These are phyloP conservation scores for Leucophenga montana DNA, from an alignment of 2,888 invertebrate genomes.

Conservation along the genomic window DNA sequence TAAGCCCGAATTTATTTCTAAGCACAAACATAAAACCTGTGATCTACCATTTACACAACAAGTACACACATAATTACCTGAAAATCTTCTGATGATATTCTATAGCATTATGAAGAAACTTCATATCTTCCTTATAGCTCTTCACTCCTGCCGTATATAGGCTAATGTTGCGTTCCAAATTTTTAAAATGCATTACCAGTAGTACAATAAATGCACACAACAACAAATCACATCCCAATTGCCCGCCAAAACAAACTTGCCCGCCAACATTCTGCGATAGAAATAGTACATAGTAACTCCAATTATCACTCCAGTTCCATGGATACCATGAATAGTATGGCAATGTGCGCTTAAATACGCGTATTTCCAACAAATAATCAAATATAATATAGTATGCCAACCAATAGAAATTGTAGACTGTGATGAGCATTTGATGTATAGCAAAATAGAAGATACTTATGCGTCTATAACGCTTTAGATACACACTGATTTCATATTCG, in stretches of 20 bases:
- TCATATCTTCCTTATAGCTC: constrained; percentile 36
- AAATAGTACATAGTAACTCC: constrained; percentile 58
- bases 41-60: no score
- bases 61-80: no score
- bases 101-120: constrained; percentile 41
- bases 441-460: constrained; percentile 56
- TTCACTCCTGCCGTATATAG: no score
- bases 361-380: constrained; percentile 49
- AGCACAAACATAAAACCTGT: constrained; percentile 5
- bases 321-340: constrained; percentile 64
- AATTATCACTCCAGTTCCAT: constrained; percentile 59
- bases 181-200: constrained; percentile 68
- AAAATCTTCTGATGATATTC: constrained; percentile 58
- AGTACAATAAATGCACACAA: constrained; percentile 63
- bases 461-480: constrained; percentile 44
- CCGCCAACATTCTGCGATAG: constrained; percentile 57
- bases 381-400: constrained; percentile 55
- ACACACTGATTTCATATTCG: constrained; percentile 35
- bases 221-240: constrained; percentile 64
- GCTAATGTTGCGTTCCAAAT: constrained; percentile 38
- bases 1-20: constrained; percentile 4
- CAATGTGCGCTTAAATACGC: constrained; percentile 48
- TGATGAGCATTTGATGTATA: constrained; percentile 59
- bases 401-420: constrained; percentile 66
- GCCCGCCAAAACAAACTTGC: constrained; percentile 58